phyloP scores from a whole-genome alignment of 2,888 invertebrate species.

The Bedellia somnulentella region DNA sequence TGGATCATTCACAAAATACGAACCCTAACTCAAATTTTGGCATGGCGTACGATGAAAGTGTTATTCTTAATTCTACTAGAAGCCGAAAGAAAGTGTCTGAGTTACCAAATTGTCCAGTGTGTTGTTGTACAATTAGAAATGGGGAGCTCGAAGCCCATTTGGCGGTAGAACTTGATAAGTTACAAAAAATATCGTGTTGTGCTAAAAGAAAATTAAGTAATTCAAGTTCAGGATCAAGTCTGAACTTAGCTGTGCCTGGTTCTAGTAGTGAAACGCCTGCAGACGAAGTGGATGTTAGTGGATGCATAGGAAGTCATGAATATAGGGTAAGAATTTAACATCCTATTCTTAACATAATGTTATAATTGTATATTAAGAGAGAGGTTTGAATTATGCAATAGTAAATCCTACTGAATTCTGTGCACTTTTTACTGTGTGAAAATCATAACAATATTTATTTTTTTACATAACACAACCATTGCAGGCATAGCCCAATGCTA shows the following conservation, averaged over 20 bases:
- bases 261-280: slow-evolving; percentile 26
- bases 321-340: slow-evolving; percentile 29
- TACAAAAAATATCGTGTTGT: slow-evolving; percentile 32
- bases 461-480: too few species aligned
- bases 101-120: too few species aligned
- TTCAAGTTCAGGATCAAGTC: slow-evolving; percentile 18
- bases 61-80: too few species aligned
- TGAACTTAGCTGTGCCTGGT: slow-evolving; percentile 23
- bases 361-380: not conserved
- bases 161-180: slow-evolving; percentile 69
- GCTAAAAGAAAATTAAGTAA: slow-evolving; percentile 38
- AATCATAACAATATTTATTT: too few species aligned
- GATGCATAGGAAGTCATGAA: slow-evolving; percentile 44
- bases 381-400: not conserved
- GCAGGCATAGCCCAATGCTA: too few species aligned
- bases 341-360: not conserved
- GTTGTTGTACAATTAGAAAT: too few species aligned
- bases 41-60: too few species aligned
- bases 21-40: too few species aligned
- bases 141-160: too few species aligned
- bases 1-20: too few species aligned
- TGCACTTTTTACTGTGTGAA: not conserved
- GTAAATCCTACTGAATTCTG: not conserved
- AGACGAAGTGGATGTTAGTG: slow-evolving; percentile 25
- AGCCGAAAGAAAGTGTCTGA: too few species aligned